Evolutionary conservation across 1,140 invertebrate genomes (phyloP), one percentile per base, ranked within the genome.

Genomic region (Drosophila sturtevanti): DNA sequence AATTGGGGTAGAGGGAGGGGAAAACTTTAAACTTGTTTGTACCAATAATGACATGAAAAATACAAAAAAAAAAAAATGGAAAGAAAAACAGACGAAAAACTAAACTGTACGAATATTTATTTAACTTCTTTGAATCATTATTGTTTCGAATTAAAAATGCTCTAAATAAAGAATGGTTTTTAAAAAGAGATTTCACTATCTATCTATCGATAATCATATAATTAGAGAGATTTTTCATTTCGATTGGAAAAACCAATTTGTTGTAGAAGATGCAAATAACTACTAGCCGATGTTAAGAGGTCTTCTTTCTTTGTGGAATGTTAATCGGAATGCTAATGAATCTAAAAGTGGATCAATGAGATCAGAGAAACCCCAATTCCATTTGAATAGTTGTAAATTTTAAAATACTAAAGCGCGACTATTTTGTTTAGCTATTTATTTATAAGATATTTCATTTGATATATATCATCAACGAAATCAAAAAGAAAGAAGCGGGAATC

Each of bases 11-110:
- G 60, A 31, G 21, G 16, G 21, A 9, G 21, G 18, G 35, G 22
- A 55, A 52, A 51, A 9, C 60, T 31, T 22, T 44, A 51, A 52
- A 76, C 72, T 76, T 76, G 72, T 76, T 76, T 76, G 64, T 41
- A 52, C 73, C 69, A 48, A 21, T 41, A 65, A 77, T 71, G 73
- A 71, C 61, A 77, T 37, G 16, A 55, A 48, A 70, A 70, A 77
- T 74, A 66, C 59, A 55, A 37, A 27, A 35, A 60, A 27, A 54
- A n/a, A 65, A 34, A 34, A 44, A 1, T 1, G 27, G 4, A 24
- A 24, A 24, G 4, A 4, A 24, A 24, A 24, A 24, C 4, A 31
- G 7, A 4, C 27, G 27, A 31, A 48, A 48, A 48, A 48, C 18
- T 21, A 48, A 48, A 44, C 16, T 48, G 41, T 48, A 48, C 41